Evolutionary conservation across 2,797 vertebrate species (phyloP), one percentile per base, ranked within the genome.

Genomic region (Anguilla marmorata): DNA sequence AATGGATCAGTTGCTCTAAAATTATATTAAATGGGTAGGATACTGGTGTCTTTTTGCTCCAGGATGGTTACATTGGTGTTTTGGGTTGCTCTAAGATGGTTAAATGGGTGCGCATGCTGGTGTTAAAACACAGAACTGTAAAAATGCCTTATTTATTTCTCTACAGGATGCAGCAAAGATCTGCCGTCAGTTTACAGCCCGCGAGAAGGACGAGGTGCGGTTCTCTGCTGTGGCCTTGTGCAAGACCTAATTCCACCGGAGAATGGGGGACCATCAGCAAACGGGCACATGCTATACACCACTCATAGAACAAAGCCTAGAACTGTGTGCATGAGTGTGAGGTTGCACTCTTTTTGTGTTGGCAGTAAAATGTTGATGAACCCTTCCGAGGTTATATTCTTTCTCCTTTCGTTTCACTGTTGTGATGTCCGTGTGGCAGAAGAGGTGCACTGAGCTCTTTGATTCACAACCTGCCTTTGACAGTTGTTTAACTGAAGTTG

Each of bases 141-240:
- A 30, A 79, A n/a, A n/a, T 58, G n/a, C 30, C 37, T 48, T 12
- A 54, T 56, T 11, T 27, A 16, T 45, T 58, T 3, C 1, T 66
- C 48, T 86, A 2, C 90, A 99, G 98, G 98, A 98, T 90, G 97
- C 98, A 12, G 97, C 97, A 21, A 97, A 95, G 92, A 96, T 99
- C 92, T 99, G 98, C 94, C 96, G 96, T 87, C 97, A 95, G 84
- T 99, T 99, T 90, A 96, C 97, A 56, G 96, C 98, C 89, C 95
- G 98, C 2, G 98, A 98, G 92, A 95, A 98, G 90, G 98, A 96
- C 11, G 98, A 99, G 90, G 96, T 99, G 54, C 98, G 98, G 82
- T 99, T 99, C 93, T 99, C 98, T 8, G 97, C 98, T 0, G 97
- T 99, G 94, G 99, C 98, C 14, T 95, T 99, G 27, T 97, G 97